Evolutionary conservation across 2,113 vertebrate genomes (phyloP).

Genomic region (Peromyscus californicus): DNA sequence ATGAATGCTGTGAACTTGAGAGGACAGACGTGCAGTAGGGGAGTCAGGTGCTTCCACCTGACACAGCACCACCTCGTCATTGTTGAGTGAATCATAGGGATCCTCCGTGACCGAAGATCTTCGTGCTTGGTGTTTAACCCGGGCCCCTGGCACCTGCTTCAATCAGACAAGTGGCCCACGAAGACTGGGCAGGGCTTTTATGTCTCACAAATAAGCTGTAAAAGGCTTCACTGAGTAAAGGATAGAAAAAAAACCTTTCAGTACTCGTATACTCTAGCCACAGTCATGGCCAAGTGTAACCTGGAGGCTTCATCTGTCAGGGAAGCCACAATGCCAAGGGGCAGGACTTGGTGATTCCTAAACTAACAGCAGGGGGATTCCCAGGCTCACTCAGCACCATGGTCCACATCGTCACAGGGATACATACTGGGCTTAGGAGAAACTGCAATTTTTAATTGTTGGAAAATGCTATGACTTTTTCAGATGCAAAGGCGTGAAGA

Average conservation of each 20-base stretch:
- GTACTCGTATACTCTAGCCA: constrained; percentile 16
- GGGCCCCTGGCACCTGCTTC: background rate
- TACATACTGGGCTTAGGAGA: background rate
- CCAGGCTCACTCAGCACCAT: background rate
- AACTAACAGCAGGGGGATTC: background rate
- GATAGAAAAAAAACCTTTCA: background rate
- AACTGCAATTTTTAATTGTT: background rate
- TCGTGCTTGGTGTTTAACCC: background rate
- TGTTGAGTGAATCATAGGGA: background rate
- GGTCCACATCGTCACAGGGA: fast-evolving
- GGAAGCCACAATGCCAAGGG: constrained; percentile 28
- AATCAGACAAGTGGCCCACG: background rate
- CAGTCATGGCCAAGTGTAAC: background rate
- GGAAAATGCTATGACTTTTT: background rate
- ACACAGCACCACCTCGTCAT: background rate
- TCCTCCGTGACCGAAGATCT: background rate
- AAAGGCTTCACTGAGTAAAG: background rate
- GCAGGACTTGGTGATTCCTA: constrained; percentile 15
- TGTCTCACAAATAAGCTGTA: constrained; percentile 18
- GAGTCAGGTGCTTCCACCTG: background rate
- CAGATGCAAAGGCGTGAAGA: background rate
- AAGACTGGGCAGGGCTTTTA: background rate
- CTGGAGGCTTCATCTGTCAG: constrained; percentile 19
- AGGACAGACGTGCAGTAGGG: background rate
- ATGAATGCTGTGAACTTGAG: background rate